Evolutionary conservation across 2,113 vertebrate genomes (phyloP), one percentile per base, ranked within the genome.

Genomic region (Myiozetetes cayanensis): DNA sequence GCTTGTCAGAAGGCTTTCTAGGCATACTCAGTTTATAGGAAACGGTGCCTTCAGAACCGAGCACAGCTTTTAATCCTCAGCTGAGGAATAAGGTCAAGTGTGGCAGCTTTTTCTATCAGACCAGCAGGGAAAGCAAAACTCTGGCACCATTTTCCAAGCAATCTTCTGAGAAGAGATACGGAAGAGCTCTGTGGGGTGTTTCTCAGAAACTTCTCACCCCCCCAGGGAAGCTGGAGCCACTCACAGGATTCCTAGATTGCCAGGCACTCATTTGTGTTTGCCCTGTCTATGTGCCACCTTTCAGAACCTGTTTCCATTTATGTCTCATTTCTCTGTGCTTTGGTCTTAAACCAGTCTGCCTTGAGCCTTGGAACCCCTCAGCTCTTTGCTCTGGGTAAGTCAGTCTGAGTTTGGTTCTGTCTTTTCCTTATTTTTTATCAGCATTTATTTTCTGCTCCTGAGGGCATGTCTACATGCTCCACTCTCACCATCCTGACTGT

Each of bases 221-320:
- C 84, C n/a, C 82, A 84, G 88, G 87, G 56, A 80, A 46, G 33
- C 72, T 77, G 85, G 78, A 94, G 52, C 56, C 50, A 53, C 28
- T 83, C 75, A 70, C 13, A 74, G 59, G 47, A 47, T 52, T 74
- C 94, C 47, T 59, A 70, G 49, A 61, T 63, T 75, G 56, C 75
- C 33, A 81, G 44, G 75, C 65, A 61, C 39, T 84, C 1, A 0
- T 91, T 77, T 75, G 66, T 2, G 8, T 96, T 91, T 94, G 79
- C 68, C 77, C 59, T 67, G 74, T 70, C 65, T 89, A 5, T 55
- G 27, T 21, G 5, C 63, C 77, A 27, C 62, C 81, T 94, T 68
- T 92, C 92, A 93, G 52, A 89, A 95, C 77, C 59, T 83, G 78
- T 85, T 96, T 75, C 77, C 72, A 62, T 93, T 90, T 82, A 76